Conservation (phyloP, 1,140 invertebrate genomes). For the Macrocentrus cingulum region DNA sequence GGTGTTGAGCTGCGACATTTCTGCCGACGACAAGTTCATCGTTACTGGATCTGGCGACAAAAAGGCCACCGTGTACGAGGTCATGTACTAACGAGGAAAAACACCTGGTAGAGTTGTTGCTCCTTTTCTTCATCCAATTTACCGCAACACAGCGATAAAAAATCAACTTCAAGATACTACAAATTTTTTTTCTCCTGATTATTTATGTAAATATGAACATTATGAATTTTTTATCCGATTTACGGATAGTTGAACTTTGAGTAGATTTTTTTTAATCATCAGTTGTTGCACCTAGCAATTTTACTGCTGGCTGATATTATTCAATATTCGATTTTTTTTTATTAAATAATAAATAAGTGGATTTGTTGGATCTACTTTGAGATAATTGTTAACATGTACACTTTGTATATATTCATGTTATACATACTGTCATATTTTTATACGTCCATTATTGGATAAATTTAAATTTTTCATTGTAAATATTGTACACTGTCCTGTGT, state of each 20-base stretch:
- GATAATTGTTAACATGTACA: constrained; percentile 39
- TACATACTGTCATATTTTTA: constrained; percentile 58
- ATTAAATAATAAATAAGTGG: neutral
- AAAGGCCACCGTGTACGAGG: constrained; percentile 98
- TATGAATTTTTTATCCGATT: constrained; percentile 19
- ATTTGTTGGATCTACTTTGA: no score
- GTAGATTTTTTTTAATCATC: neutral
- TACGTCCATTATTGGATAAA: constrained; percentile 42
- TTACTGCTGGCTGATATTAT: no score
- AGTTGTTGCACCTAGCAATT: no score
- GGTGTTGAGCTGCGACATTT: constrained; percentile 98
- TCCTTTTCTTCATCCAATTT: neutral
- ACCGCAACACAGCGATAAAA: neutral
- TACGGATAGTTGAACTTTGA: no score
- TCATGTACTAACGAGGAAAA: constrained; percentile 76
- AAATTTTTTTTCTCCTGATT: neutral
- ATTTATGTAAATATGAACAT: constrained; percentile 29
- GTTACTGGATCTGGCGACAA: constrained; percentile 99
- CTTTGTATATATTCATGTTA: constrained; percentile 48
- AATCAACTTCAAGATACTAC: neutral
- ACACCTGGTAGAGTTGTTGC: constrained; percentile 5
- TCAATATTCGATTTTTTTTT: neutral
- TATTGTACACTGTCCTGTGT: constrained; percentile 11
- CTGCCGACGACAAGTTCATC: constrained; percentile 97
- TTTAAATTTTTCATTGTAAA: constrained; percentile 18